These are phyloP conservation scores for Alexandromys fortis DNA, from an alignment of 2,113 vertebrate species.

Conservation along the genomic window DNA sequence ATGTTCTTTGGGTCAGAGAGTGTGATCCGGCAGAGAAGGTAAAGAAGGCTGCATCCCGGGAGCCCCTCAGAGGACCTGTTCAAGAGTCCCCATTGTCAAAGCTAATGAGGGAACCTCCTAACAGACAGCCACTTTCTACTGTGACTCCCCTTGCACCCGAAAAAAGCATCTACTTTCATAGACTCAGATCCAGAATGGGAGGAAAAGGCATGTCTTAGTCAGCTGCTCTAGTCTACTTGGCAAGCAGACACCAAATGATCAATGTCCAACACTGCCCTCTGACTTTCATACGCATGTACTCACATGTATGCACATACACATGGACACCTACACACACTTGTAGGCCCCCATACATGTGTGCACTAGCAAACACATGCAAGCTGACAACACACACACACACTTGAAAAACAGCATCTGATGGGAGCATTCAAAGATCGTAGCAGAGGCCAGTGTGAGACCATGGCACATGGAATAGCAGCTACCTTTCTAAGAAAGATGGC, in stretches of 20 bases:
- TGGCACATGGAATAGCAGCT: rapidly evolving
- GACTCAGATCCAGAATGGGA: background rate
- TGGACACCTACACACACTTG: background rate
- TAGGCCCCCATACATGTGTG: background rate
- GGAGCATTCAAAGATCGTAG: background rate
- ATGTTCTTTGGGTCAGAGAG: background rate
- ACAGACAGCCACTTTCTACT: background rate
- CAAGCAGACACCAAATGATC: background rate
- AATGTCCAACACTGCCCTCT: background rate
- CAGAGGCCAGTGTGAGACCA: background rate
- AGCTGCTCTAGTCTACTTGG: background rate
- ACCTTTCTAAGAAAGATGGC: background rate
- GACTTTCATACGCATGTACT: background rate
- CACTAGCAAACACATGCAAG: background rate
- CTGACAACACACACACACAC: background rate
- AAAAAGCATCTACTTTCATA: background rate
- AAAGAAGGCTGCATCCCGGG: background rate
- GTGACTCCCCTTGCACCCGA: rapidly evolving
- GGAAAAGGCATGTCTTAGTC: background rate
- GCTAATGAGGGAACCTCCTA: background rate
- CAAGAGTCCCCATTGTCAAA: background rate
- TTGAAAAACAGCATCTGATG: background rate
- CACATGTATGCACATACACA: background rate
- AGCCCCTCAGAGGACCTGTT: background rate
- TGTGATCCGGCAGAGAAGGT: background rate